Conservation (phyloP, 2,888 invertebrate species). For the Eulithis prunata region DNA sequence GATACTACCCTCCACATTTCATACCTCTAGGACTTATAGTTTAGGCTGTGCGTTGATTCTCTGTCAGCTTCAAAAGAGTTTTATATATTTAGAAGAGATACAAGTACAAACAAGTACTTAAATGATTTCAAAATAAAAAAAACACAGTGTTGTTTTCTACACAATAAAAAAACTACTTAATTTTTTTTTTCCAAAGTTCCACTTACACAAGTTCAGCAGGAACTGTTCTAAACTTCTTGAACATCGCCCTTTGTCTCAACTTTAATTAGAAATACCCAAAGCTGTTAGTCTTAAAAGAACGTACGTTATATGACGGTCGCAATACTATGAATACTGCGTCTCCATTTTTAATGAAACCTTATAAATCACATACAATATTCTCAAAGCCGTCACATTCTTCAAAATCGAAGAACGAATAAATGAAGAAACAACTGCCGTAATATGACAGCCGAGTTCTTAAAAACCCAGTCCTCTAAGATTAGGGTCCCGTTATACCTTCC, state of each 20-base stretch:
- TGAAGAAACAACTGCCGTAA: background rate
- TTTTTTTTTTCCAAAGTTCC: background rate
- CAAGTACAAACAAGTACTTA: too few relatives aligned
- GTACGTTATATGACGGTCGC: background rate
- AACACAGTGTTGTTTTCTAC: too few relatives aligned
- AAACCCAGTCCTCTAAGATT: background rate
- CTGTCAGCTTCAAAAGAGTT: too few relatives aligned
- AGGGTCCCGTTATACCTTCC: constrained; percentile 7
- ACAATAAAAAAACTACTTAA: background rate
- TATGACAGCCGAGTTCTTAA: background rate
- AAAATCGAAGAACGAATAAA: too few relatives aligned
- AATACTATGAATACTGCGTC: background rate
- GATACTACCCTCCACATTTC: too few relatives aligned
- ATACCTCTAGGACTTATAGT: too few relatives aligned
- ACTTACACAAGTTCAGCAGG: constrained; percentile 1
- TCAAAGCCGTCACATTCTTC: too few relatives aligned
- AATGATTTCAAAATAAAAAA: too few relatives aligned
- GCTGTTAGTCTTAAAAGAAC: background rate
- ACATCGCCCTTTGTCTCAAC: constrained; percentile 17
- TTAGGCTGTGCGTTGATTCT: too few relatives aligned
- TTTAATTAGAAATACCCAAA: constrained; percentile 28
- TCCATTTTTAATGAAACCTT: too few relatives aligned
- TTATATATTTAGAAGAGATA: too few relatives aligned
- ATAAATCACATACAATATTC: too few relatives aligned
- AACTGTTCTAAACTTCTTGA: constrained; percentile 21